Percentiles rank a stretch among this genome's conserved stretches.
Evolutionary conservation across 2,888 invertebrate species (phyloP).

Genomic region (Dicycla oo): DNA sequence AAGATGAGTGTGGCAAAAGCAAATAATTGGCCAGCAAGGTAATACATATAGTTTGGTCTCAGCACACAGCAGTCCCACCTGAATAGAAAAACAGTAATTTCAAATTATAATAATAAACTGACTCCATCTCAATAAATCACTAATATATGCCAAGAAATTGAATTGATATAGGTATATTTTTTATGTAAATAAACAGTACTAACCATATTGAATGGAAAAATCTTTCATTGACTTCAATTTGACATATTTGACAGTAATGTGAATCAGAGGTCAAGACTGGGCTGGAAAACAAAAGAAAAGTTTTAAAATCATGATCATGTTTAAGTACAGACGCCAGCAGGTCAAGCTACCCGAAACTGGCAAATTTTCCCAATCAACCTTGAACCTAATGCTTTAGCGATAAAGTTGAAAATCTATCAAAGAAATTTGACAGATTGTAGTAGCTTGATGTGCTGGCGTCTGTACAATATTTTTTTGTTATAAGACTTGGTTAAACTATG

Average conservation of each 20-base stretch:
- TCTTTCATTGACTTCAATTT: constrained; percentile 94
- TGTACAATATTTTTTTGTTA: background rate
- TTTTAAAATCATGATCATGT: constrained; percentile 3
- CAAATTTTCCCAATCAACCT: no score
- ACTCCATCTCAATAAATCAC: background rate
- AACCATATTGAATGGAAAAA: constrained; percentile 96
- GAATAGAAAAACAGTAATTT: constrained; percentile 62
- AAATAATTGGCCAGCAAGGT: constrained; percentile 92
- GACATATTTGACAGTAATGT: constrained; percentile 95
- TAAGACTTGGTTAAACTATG: no score
- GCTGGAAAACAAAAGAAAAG: constrained; percentile 72
- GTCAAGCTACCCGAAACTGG: no score
- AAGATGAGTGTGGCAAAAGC: constrained; percentile 92
- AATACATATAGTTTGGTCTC: constrained; percentile 94
- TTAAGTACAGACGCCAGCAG: no score
- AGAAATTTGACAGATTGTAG: no score
- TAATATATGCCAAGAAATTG: no score
- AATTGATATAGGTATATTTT: background rate
- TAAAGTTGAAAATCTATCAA: no score
- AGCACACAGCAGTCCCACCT: constrained; percentile 97
- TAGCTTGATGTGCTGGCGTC: no score
- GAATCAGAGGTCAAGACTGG: constrained; percentile 92
- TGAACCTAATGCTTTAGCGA: no score
- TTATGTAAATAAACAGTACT: constrained; percentile 62
- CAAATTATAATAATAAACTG: background rate